Percentiles rank a stretch among this genome's conserved stretches.
phyloP scores from a whole-genome alignment of 2,888 invertebrate species.

The Eristalis tenax region DNA sequence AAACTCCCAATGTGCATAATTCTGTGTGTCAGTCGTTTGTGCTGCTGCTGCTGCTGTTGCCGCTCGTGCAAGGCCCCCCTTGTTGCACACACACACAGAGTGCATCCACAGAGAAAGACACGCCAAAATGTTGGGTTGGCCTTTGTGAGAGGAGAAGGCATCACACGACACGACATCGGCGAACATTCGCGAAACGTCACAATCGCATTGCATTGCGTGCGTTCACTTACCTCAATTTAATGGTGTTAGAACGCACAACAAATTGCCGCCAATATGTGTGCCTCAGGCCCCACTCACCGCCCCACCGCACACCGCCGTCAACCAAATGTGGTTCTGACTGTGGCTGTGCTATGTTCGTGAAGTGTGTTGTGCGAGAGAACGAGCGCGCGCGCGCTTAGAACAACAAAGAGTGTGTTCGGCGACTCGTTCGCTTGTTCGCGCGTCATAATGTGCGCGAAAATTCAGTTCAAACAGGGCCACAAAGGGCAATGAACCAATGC shows the following conservation, averaged over 20 bases:
- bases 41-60: neutral
- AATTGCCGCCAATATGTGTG: constrained; percentile 59
- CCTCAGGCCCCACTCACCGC: neutral
- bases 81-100: neutral
- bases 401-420: constrained; percentile 20
- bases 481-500: constrained; percentile 74
- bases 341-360: neutral
- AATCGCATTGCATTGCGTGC: constrained; percentile 70
- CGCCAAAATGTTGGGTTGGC: constrained; percentile 44
- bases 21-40: constrained; percentile 37
- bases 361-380: constrained; percentile 1
- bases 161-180: constrained; percentile 40
- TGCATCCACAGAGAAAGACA: constrained; percentile 9
- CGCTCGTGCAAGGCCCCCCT: neutral
- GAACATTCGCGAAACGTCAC: constrained; percentile 72
- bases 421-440: constrained; percentile 49
- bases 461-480: constrained; percentile 74
- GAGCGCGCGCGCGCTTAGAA: constrained; percentile 40
- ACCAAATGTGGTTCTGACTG: neutral
- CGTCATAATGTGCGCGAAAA: constrained; percentile 71
- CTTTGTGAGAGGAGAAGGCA: constrained; percentile 57
- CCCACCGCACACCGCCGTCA: neutral
- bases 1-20: constrained; percentile 70
- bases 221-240: constrained; percentile 71
- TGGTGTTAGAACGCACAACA: constrained; percentile 65